Conservation (phyloP, 2,113 vertebrate species). For the Gavia stellata region DNA sequence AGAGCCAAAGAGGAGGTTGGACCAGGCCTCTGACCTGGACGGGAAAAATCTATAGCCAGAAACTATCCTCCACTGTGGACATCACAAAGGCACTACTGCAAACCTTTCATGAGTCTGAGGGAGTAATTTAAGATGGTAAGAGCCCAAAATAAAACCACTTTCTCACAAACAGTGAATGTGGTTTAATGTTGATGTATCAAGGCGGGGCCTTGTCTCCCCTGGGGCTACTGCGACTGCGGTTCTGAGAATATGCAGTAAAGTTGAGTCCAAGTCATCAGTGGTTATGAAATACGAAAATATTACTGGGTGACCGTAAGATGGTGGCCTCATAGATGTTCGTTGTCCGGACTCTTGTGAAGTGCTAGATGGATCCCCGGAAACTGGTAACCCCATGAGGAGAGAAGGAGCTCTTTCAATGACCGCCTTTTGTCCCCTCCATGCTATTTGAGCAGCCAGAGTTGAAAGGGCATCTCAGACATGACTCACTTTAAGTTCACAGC, state of each 20-base stretch:
- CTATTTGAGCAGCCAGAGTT: neutral
- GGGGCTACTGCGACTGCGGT: neutral
- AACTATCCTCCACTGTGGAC: neutral
- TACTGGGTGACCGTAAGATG: neutral
- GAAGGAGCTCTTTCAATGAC: neutral
- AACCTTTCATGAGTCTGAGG: neutral
- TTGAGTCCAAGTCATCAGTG: neutral
- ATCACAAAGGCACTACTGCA: neutral
- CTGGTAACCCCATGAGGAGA: neutral
- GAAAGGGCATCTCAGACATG: neutral
- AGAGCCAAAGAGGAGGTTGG: neutral
- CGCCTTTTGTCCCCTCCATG: neutral
- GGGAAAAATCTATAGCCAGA: neutral
- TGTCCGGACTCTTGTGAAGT: neutral
- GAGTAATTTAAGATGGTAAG: neutral
- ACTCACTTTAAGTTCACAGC: neutral
- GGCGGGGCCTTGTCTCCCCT: neutral
- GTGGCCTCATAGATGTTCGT: neutral
- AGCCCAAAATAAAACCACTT: neutral
- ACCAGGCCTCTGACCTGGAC: accelerated
- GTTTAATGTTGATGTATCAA: neutral
- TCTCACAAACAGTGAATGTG: neutral
- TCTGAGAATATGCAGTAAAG: neutral
- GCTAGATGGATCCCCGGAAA: neutral
- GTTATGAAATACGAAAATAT: neutral